Evolutionary conservation across 2,113 vertebrate genomes (phyloP), one percentile per base, ranked within the genome.

Genomic region (Lathamus discolor): DNA sequence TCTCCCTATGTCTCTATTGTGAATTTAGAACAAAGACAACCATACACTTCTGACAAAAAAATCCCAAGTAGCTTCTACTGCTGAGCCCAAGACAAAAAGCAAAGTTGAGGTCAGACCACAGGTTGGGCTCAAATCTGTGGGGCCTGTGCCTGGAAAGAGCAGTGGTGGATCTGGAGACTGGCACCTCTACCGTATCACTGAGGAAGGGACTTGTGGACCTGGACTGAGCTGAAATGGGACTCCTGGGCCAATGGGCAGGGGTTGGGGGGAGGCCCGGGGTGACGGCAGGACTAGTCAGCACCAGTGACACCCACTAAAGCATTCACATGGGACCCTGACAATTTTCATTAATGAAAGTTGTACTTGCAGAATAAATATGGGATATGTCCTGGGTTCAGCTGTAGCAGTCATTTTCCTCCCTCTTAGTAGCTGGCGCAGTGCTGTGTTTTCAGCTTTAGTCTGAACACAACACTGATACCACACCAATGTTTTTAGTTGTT

Each of bases 151-250:
- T 20, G 23, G 27, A 9, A 9, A 73, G 57, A 24, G 15, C 19
- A 66, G 17, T 49, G 43, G 10, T 2, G 4, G 11, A 66, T 7
- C 29, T 62, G 80, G 33, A 88, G 7, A 22, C 19, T 35, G 49
- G 4, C 25, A 49, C 0, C 0, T 7, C 10, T 44, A 31, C 4
- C 10, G 4, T 19, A 43, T 25, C 1, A 0, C 23, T 46, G 28
- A 82, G 11, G 15, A 17, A 51, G 22, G 20, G 7, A 48, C 9
- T 57, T 8, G 23, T 15, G 19, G 41, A 39, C 28, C 12, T 35
- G 41, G 18, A 7, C 20, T 77, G 61, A 41, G 23, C 7, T 55
- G 46, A 70, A 92, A 52, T 52, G 24, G 18, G 11, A 3, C 8
- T 74, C 20, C 37, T 70, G 23, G 20, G 24, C 4, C 11, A 37